These are phyloP conservation scores for Microctonus aethiopoides DNA, from an alignment of 2,888 invertebrate species.

Conservation along the genomic window DNA sequence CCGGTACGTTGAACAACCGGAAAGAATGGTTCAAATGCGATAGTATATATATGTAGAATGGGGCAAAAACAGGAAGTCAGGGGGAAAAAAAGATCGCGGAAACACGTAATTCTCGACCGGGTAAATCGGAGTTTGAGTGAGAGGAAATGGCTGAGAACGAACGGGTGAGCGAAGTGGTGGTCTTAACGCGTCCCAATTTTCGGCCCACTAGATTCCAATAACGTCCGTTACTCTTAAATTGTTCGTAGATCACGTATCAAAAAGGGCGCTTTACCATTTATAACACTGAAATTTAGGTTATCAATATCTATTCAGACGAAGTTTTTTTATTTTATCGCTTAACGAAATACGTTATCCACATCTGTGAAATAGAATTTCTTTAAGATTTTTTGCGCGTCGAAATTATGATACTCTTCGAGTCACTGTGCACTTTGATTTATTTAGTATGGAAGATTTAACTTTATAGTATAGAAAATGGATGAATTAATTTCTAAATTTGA, in stretches of 20 bases:
- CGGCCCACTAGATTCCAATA: conserved; percentile 63
- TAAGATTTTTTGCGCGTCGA: no score
- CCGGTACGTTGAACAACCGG: not conserved
- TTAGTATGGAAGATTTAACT: not conserved
- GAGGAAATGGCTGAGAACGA: conserved; percentile 18
- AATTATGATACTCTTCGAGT: no score
- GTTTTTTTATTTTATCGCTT: not conserved
- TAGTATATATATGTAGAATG: not conserved
- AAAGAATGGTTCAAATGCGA: not conserved
- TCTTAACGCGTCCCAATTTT: conserved; percentile 59
- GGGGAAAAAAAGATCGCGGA: conserved; percentile 10
- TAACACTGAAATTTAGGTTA: conserved; percentile 56
- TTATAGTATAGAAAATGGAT: no score
- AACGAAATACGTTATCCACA: no score
- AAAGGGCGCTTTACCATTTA: conserved; percentile 50
- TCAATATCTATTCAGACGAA: conserved; percentile 48
- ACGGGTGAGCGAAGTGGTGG: conserved; percentile 36
- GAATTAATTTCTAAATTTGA: no score
- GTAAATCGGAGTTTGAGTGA: conserved; percentile 21
- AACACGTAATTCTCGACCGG: conserved; percentile 20
- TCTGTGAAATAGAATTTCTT: not conserved
- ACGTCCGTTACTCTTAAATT: conserved; percentile 58
- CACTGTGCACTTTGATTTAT: not conserved
- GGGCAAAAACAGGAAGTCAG: conserved; percentile 26
- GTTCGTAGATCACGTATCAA: conserved; percentile 57